Base-by-base conservation (phyloP, 2,113 vertebrate genomes). In the Chamaetylas fuelleborni region DNA sequence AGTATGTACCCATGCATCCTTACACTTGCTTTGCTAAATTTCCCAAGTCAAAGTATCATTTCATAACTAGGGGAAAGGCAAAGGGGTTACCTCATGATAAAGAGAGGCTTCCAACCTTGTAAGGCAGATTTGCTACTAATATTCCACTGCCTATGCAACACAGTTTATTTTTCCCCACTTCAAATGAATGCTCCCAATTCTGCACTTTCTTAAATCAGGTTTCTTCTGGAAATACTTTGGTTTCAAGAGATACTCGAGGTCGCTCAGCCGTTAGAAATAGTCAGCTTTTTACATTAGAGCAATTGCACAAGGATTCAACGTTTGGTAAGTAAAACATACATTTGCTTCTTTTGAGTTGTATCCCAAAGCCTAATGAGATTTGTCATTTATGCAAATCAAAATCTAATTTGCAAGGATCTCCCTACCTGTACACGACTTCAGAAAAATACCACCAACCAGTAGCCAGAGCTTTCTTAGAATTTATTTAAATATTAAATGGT, bases 261-360 rank as follows among this genome's bases (percentile, higher is more conserved):
- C 97, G 87, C 29, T 98, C 98, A 88, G 95, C 98, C 29, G 33
- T 97, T 64, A 98, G 98, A 94, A 98, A 94, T 2, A 97, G 97
- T 94, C 98, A 98, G 58, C 84, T 96, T 66, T 95, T 72, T 34
- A 40, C 88, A 19, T 40, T 80, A 17, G 82, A 95, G 14, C 81
- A 96, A 43, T 11, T 93, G n/a, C 90, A 86, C 60, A 97, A 96
- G 67, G 94, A 57, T 62, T 85, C 94, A 28, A 19, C 14, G 0
- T 51, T 57, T 84, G 95, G 96, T 97, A 87, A 88, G 95, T 83
- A 51, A 51, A 91, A 66, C 14, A 48, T 50, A 33, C 0, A 19
- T 45, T 33, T 67, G 7, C 36, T 91, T 81, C 33, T 51, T 81
- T 53, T 81, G 48, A 87, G 20, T 47, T 72, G 18, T 34, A 51